Percentiles rank a stretch among this genome's conserved stretches.
These are phyloP conservation scores for Triops cancriformis DNA, from an alignment of 1,140 invertebrate genomes.

Conservation along the genomic window DNA sequence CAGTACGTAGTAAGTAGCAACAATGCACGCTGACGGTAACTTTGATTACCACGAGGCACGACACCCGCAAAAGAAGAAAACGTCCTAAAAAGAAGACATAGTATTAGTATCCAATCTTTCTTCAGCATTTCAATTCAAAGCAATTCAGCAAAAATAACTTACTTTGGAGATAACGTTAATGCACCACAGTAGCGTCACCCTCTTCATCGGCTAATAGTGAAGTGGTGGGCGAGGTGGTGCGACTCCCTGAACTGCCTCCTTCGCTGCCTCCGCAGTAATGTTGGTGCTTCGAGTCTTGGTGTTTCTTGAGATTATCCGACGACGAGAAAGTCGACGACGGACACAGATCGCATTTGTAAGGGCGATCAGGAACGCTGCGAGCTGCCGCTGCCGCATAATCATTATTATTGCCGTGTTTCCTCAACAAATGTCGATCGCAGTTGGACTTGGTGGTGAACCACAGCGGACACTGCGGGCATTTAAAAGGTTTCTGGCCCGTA, in stretches of 20 bases:
- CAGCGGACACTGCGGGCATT: conserved; percentile 81
- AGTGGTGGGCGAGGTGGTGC: background rate
- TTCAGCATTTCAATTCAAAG: too few species aligned
- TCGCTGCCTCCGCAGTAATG: conserved; percentile 32
- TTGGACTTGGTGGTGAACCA: conserved; percentile 96
- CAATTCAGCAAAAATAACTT: too few species aligned
- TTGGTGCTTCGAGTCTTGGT: conserved; percentile 60
- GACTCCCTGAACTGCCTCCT: conserved; percentile 17
- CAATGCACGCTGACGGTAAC: too few species aligned
- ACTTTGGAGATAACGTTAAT: background rate
- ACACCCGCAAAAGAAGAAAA: too few species aligned
- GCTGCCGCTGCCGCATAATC: conserved; percentile 13
- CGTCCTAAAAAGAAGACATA: too few species aligned
- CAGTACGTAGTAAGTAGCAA: too few species aligned
- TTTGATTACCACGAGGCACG: too few species aligned
- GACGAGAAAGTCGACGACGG: conserved; percentile 78
- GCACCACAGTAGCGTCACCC: background rate
- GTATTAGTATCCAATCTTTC: too few species aligned
- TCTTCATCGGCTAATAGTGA: background rate
- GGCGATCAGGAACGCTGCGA: conserved; percentile 64
- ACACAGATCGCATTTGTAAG: conserved; percentile 73
- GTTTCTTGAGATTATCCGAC: conserved; percentile 65
- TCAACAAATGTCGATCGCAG: conserved; percentile 82
- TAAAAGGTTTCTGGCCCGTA: conserved; percentile 91
- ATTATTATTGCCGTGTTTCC: conserved; percentile 66